Base-by-base conservation (phyloP, 2,113 vertebrate species). In the Microcebus jonahi region DNA sequence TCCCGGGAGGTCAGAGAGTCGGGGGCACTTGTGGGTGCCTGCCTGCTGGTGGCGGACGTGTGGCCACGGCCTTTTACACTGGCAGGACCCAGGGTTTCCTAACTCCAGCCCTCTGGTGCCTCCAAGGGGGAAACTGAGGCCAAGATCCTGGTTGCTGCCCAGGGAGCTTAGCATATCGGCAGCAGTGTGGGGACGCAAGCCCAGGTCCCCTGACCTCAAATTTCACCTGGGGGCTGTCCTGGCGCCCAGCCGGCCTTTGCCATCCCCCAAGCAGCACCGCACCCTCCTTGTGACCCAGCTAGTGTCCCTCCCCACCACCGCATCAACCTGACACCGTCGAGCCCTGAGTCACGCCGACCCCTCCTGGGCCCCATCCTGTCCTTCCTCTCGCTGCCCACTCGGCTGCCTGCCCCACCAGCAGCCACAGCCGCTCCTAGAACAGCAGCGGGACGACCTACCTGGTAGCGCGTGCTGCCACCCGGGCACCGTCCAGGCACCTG, bases 281-380 rank as follows among this genome's bases (percentile, higher is more conserved):
- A 4, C 5, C 82, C 6, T 68, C 39, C 3, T 1, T 8, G 39
- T 25, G 29, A 15, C 36, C 55, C 11, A 2, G 8, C 1, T 21
- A 8, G 8, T 0, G n/a, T 36, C 12, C 4, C 34, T 6, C 36
- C 18, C 8, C 13, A 2, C 12, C 27, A 20, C 25, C 39, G 29
- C 36, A 7, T 10, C 27, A 31, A 1, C 11, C n/a, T 11, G 21
- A 34, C 15, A 8, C 42, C 27, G 2, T 36, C 7, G 18, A 23
- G 45, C 4, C 61, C 59, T 61, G 34, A 2, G 36, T 13, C 6
- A 0, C 0, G 0, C 34, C 34, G 2, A 3, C 53, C 29, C 36
- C 25, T 34, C 13, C 25, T 12, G 2, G 55, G 29, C 5, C 0
- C 0, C 0, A 18, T 4, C 17, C 80, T 31, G 12, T 2, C 34